Evolutionary conservation across 2,888 invertebrate genomes (phyloP).

Genomic region (Globia sparganii): DNA sequence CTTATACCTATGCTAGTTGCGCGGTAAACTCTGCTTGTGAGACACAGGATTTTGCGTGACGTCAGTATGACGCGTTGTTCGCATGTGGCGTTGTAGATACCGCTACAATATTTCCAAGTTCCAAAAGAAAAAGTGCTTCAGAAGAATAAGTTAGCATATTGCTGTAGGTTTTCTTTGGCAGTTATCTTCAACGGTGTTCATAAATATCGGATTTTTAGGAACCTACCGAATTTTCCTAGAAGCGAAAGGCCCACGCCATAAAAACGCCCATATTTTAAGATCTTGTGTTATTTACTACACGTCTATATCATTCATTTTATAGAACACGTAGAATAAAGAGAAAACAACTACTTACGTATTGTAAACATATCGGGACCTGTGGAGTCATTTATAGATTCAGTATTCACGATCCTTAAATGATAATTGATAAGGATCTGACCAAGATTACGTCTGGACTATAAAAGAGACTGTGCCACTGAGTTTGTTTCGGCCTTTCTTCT

Average conservation of each 20-base stretch:
- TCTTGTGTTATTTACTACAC: slow-evolving; percentile 28
- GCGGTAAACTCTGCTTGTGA: too few species aligned
- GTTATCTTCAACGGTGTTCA: slow-evolving; percentile 33
- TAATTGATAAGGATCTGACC: too few species aligned
- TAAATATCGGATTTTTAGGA: slow-evolving; percentile 40
- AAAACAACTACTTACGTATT: not conserved
- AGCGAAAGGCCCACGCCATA: not conserved
- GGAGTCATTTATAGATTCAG: slow-evolving; percentile 22
- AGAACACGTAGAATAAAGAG: slow-evolving; percentile 32
- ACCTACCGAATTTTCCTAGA: not conserved
- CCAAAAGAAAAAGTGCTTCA: slow-evolving; percentile 28
- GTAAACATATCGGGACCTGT: not conserved
- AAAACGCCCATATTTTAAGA: slow-evolving; percentile 2
- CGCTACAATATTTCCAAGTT: slow-evolving; percentile 5
- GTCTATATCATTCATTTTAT: slow-evolving; percentile 23
- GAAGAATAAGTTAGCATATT: slow-evolving; percentile 43
- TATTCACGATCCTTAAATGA: too few species aligned
- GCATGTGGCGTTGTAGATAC: too few species aligned
- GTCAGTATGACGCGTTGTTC: too few species aligned
- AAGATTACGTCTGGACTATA: too few species aligned
- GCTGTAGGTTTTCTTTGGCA: slow-evolving; percentile 30
- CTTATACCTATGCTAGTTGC: too few species aligned
- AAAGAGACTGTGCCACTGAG: too few species aligned
- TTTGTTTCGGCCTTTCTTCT: too few species aligned
- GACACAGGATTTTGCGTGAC: too few species aligned